phyloP scores from a whole-genome alignment of 1,140 invertebrate genomes.

The Vollenhovia emeryi region DNA sequence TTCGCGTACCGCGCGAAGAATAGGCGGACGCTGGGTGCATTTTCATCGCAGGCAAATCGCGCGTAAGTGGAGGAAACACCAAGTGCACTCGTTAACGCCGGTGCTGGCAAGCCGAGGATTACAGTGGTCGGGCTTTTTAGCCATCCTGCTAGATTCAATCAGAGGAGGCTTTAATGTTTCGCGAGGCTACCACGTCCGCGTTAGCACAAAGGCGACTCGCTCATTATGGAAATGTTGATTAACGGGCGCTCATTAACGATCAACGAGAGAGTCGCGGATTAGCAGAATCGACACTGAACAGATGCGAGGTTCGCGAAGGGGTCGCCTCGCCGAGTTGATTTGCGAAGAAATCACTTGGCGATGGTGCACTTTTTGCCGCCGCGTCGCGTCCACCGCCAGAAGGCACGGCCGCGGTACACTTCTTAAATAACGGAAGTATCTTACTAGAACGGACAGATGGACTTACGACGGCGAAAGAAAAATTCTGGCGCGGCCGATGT shows the following conservation, averaged over 20 bases:
- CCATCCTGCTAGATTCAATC: slow-evolving; percentile 21
- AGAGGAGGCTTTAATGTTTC: neutral
- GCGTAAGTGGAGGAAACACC: slow-evolving; percentile 11
- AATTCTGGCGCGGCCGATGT: slow-evolving; percentile 50
- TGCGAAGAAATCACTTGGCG: slow-evolving; percentile 12
- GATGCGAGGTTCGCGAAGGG: neutral
- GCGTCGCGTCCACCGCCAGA: slow-evolving; percentile 32
- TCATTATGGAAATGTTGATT: slow-evolving; percentile 12
- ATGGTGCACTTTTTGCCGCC: slow-evolving; percentile 48
- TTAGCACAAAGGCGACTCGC: neutral
- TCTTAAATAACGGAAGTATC: slow-evolving; percentile 71
- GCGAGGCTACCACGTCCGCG: neutral
- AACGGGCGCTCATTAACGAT: neutral
- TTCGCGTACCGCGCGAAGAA: neutral
- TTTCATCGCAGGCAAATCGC: slow-evolving; percentile 4
- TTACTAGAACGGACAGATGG: slow-evolving; percentile 35
- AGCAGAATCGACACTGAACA: neutral
- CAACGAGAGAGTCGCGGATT: neutral
- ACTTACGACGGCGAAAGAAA: slow-evolving; percentile 51
- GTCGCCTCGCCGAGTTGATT: neutral
- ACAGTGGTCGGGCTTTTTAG: neutral
- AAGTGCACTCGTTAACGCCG: slow-evolving; percentile 8
- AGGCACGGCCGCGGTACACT: slow-evolving; percentile 8
- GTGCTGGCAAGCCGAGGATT: neutral
- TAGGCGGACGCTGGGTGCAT: slow-evolving; percentile 5